Evolutionary conservation across 2,797 vertebrate genomes (phyloP).

Genomic region (Peromyscus nudipes): DNA sequence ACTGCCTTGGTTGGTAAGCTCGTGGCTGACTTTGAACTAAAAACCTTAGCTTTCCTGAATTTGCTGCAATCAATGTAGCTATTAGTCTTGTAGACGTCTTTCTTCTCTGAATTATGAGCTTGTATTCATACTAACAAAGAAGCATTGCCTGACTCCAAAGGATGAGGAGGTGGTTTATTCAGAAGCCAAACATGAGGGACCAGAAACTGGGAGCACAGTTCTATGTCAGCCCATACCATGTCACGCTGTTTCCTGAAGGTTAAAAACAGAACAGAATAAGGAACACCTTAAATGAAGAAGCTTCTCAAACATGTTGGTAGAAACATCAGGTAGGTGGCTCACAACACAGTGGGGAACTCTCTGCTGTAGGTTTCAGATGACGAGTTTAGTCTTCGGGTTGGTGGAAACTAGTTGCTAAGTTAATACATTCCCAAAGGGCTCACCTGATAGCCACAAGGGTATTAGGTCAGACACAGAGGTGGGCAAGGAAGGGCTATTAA

Average conservation of each 20-base stretch:
- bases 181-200: neutral
- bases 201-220: neutral
- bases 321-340: neutral
- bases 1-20: neutral
- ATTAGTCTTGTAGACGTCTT: neutral
- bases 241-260: neutral
- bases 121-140: neutral
- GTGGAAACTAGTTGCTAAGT: neutral
- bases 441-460: neutral
- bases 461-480: neutral
- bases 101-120: neutral
- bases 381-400: neutral
- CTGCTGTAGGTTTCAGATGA: neutral
- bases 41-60: neutral
- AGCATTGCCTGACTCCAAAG: neutral
- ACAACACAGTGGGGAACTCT: neutral
- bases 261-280: neutral
- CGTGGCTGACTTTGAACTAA: neutral
- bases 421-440: neutral
- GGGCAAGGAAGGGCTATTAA: neutral
- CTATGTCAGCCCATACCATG: too few species aligned
- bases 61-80: constrained; percentile 24
- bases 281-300: neutral
- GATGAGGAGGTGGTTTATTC: neutral
- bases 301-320: neutral